Conservation (phyloP, 2,888 invertebrate genomes). For the Drosophila atroscutellata region DNA sequence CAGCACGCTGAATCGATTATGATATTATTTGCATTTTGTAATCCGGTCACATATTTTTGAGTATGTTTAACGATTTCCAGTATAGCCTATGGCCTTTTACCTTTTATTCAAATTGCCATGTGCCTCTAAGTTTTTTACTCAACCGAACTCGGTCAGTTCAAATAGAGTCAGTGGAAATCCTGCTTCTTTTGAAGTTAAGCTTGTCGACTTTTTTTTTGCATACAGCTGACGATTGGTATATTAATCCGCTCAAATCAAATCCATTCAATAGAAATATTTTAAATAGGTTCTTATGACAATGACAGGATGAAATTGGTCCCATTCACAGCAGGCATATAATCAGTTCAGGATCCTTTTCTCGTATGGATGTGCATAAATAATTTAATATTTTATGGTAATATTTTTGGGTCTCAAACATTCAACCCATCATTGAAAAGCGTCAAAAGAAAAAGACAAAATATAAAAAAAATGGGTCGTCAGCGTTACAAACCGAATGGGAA, state of each 20-base stretch:
- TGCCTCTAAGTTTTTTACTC: not conserved
- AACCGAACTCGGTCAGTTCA: not conserved
- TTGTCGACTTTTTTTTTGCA: not conserved
- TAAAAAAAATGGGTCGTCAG: slow-evolving; percentile 28
- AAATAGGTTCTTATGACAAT: slow-evolving; percentile 42
- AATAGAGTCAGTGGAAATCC: not conserved
- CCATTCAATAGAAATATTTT: slow-evolving; percentile 21
- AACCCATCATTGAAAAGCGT: slow-evolving; percentile 24
- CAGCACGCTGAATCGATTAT: not conserved
- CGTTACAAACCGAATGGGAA: slow-evolving; percentile 42
- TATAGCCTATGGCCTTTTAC: too few species aligned
- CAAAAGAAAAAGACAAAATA: not conserved
- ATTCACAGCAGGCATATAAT: slow-evolving; percentile 25
- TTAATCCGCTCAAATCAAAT: slow-evolving; percentile 11
- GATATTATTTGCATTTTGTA: not conserved
- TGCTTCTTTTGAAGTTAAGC: not conserved
- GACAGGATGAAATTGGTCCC: slow-evolving; percentile 17
- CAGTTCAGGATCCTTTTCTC: slow-evolving; percentile 19
- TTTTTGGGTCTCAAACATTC: slow-evolving; percentile 30
- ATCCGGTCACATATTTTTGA: not conserved
- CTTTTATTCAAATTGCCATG: not conserved
- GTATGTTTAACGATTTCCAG: too few species aligned
- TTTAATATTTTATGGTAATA: slow-evolving; percentile 75
- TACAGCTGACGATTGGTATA: slow-evolving; percentile 15
- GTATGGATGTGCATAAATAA: slow-evolving; percentile 63